A percentile compares a stretch with the other conserved stretches of the same genome.
Conservation (phyloP, 2,797 vertebrate genomes). For the Danio jaintianensis region DNA sequence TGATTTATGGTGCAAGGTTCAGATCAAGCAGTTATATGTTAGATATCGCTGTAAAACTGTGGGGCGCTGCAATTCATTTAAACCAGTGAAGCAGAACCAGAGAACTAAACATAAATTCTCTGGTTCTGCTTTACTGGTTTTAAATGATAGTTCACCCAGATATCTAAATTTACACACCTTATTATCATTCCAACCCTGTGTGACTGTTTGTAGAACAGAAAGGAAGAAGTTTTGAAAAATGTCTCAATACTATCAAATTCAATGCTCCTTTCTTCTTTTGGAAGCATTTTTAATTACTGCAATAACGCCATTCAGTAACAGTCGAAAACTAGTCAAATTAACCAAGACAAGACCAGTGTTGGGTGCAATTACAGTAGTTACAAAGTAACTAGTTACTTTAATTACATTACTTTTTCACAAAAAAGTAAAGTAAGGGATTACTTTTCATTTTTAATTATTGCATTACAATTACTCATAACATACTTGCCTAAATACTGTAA, state of each 20-base stretch:
- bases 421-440: too few species aligned
- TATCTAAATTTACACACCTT: background rate
- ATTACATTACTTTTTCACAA: too few species aligned
- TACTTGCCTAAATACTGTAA: too few species aligned
- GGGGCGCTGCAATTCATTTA: slow-evolving; percentile 7
- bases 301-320: too few species aligned
- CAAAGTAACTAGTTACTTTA: too few species aligned
- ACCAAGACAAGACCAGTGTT: too few species aligned
- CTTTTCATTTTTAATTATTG: too few species aligned
- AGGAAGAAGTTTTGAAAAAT: background rate
- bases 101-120: background rate
- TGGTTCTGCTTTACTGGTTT: slow-evolving; percentile 10
- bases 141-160: background rate
- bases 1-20: slow-evolving; percentile 31
- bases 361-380: too few species aligned
- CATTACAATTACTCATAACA: too few species aligned
- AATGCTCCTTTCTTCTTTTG: background rate
- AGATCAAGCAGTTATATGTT: slow-evolving; percentile 16
- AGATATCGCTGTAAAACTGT: slow-evolving; percentile 27
- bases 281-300: background rate
- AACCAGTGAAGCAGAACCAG: slow-evolving; percentile 1
- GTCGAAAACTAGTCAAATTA: too few species aligned
- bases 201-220: background rate
- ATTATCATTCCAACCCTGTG: background rate
- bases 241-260: background rate